Evolutionary conservation across 2,888 invertebrate genomes (phyloP).

Genomic region (Pyrrhia umbra): DNA sequence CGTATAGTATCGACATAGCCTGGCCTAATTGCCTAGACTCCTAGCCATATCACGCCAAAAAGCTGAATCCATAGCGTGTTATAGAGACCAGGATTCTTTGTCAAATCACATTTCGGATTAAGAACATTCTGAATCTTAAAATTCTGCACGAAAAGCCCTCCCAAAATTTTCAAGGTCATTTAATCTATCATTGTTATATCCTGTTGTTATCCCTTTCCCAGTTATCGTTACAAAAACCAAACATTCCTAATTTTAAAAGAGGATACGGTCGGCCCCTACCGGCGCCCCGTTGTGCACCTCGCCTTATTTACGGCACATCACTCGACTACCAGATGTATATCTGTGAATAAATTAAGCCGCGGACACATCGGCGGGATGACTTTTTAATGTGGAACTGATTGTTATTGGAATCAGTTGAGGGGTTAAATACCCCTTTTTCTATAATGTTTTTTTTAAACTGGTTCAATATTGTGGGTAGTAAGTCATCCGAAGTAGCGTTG

Average conservation of each 20-base stretch:
- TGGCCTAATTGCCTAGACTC: no score
- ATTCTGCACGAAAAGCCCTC: not conserved
- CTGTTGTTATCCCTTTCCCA: not conserved
- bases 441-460: no score
- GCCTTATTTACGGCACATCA: conserved; percentile 70
- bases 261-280: conserved; percentile 11
- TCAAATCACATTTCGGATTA: no score
- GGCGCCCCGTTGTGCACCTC: conserved; percentile 50
- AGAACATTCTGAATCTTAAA: no score
- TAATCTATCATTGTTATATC: not conserved
- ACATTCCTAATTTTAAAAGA: conserved; percentile 40
- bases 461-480: no score
- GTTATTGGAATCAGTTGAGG: conserved; percentile 34
- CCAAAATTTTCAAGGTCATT: not conserved
- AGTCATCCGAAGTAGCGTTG: no score
- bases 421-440: conserved; percentile 22
- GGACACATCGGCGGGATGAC: conserved; percentile 67
- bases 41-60: no score
- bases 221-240: conserved; percentile 25
- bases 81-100: no score
- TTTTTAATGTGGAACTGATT: conserved; percentile 77
- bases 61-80: no score
- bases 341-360: conserved; percentile 78
- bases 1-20: no score
- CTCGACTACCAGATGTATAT: conserved; percentile 74